Base-by-base conservation (phyloP, 2,113 vertebrate genomes). In the Eira barbara region DNA sequence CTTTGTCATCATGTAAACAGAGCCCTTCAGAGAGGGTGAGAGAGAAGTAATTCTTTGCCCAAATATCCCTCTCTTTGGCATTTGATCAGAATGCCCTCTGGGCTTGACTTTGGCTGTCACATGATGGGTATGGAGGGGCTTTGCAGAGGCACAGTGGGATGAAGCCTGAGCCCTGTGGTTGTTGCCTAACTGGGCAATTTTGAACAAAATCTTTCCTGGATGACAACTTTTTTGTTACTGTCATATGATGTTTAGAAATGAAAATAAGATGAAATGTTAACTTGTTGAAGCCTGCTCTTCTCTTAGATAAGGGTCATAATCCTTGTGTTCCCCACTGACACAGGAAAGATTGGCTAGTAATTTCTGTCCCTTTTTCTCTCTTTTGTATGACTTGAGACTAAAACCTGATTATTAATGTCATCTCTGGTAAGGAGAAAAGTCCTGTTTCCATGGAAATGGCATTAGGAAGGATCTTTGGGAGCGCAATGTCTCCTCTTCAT, bases 391-490 rank as follows among this genome's bases (percentile, higher is more conserved):
- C 93, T 98, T 95, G 69, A 95, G 92, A 84, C 95, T 55, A 55
- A 55, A 55, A 98, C 95, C 97, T 94, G 97, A 98, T 98, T 95
- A 98, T 98, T 98, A 98, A 97, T 98, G 98, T 98, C 96, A 98
- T 98, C 80, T 96, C 88, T 74, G 71, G 98, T 98, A 98, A 97
- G 96, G 73, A 94, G 76, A 8, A 9, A 94, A 89, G 88, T 90
- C 95, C 49, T 89, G 98, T 98, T 98, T 98, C 98, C 97, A 98
- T 98, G 98, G 99, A 98, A 99, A 98, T 98, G 65, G 52, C 96
- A 84, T 85, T 93, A 97, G 90, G 86, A 98, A 98, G 97, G 98
- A 96, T 81, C 90, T 95, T 97, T 97, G 78, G 94, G 96, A 87
- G 87, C 78, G 97, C 87, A 96, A 94, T 59, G 89, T 78, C 84